Base-by-base conservation (phyloP, 1,140 invertebrate genomes). In the Tribolium madens region DNA sequence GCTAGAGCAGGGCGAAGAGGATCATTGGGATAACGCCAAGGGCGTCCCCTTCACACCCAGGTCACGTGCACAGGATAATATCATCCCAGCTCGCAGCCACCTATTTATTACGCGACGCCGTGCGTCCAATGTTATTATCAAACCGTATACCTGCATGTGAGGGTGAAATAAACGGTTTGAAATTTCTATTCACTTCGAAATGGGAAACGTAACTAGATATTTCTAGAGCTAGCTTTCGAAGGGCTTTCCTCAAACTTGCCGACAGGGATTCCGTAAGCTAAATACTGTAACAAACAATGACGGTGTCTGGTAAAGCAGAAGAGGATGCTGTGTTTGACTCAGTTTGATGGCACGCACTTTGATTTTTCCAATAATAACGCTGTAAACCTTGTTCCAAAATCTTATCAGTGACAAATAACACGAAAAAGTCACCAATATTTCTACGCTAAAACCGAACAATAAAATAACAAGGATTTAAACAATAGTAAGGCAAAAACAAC, bases 91-190 rank as follows among this genome's bases (percentile, higher is more conserved):
- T 69, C 64, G 60, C 60, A 69, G 75, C 75, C 64, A 76, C 75
- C 75, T 76, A 76, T 76, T 76, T 76, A 76, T 76, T 76, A 76
- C 75, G 47, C 75, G 75, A 76, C 75, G 75, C 48, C 75, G 75
- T 68, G 75, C 64, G 64, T 76, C 75, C 75, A 68, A 76, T 76
- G 75, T 76, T 76, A 76, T 76, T 76, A 76, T 76, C 75, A 76
- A 76, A 46, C 75, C 64, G 64, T 76, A 76, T 71, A 76, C 75
- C 75, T 76, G 68, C 64, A 72, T 72, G 46, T 70, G 68, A 69
- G 68, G 64, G 64, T 42, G 64, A 64, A 76, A 70, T 76, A 69
- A 76, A 64, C 52, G 75, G 75, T 76, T 71, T 70, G 75, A 76
- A 76, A 70, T 70, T 76, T 76, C 75, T 42, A 72, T 72, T 72